Percentiles rank a stretch among this genome's conserved stretches.
These are phyloP conservation scores for Struthio camelus DNA, from an alignment of 2,113 vertebrate species.

Conservation along the genomic window DNA sequence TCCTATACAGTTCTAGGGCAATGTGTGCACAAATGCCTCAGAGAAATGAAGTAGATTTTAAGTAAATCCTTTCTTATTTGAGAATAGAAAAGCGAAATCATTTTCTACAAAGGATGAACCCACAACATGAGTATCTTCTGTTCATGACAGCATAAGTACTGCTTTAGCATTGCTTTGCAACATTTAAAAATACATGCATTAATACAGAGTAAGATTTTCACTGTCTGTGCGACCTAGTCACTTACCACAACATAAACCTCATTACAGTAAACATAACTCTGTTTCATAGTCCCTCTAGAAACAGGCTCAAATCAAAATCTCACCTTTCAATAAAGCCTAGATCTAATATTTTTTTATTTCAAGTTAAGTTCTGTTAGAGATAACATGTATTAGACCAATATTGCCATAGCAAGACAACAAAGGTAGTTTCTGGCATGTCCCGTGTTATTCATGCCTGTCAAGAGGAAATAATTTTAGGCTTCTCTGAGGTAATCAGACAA, in stretches of 20 bases:
- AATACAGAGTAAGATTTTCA: background rate
- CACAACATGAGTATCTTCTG: background rate
- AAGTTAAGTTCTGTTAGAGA: background rate
- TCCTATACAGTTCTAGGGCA: background rate
- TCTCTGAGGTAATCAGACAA: slow-evolving; percentile 4
- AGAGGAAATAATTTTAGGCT: background rate
- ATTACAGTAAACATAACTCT: background rate
- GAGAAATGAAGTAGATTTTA: background rate
- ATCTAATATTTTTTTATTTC: background rate
- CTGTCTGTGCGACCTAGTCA: background rate
- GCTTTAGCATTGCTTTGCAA: background rate
- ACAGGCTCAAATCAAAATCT: background rate
- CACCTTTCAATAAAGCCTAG: background rate
- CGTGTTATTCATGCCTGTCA: background rate
- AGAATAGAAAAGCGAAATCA: background rate
- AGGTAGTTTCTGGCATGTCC: background rate
- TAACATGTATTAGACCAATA: background rate
- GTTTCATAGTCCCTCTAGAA: background rate
- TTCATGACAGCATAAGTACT: background rate
- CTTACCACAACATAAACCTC: background rate
- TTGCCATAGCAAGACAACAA: background rate
- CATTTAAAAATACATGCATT: background rate
- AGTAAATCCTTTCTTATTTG: background rate
- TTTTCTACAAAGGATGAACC: background rate
- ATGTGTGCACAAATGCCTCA: background rate